Base-by-base conservation (phyloP, 2,797 vertebrate genomes). In the Emys orbicularis region DNA sequence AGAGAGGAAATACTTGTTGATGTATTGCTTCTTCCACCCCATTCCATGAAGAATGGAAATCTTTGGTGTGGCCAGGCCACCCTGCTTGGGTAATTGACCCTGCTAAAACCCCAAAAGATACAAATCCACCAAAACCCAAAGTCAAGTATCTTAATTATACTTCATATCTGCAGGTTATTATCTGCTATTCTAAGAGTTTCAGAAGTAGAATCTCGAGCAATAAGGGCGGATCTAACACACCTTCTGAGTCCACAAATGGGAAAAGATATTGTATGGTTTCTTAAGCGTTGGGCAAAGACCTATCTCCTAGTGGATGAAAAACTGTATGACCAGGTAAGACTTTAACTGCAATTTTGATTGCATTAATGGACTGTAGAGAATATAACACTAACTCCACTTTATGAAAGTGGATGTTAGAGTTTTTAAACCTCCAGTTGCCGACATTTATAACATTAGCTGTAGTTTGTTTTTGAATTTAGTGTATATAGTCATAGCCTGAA, bases 181-280 rank as follows among this genome's bases (percentile, higher is more conserved):
- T 99, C 99, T 61, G 99, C 99, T 1, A 98, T 99, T 96, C 97
- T 99, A 94, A 98, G 99, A 98, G 99, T 99, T 23, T 99, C 99
- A 44, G 99, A 99, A 98, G 99, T 99, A 76, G 99, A 99, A 97
- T 99, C 99, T 93, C 98, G 99, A 96, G 99, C 99, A 85, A 99
- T 99, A 90, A 99, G 99, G 97, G 99, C 99, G 65, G 99, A 99
- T 95, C 98, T 99, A 93, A 99, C 99, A 0, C 98, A 99, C 95
- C 99, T 99, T 87, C 98, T 99, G 94, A 99, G 99, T 96, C 99
- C 99, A 10, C 99, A 99, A 97, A 99, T 99, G 99, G 99, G 99
- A 50, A 99, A 99, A 96, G 99, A 99, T 97, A 99, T 99, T 68
- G 98, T 99, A 79, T 99, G 99, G 99, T 99, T 99, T 98, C 99